These are phyloP conservation scores for Cephus pygmeus DNA, from an alignment of 2,888 invertebrate genomes.

Conservation along the genomic window DNA sequence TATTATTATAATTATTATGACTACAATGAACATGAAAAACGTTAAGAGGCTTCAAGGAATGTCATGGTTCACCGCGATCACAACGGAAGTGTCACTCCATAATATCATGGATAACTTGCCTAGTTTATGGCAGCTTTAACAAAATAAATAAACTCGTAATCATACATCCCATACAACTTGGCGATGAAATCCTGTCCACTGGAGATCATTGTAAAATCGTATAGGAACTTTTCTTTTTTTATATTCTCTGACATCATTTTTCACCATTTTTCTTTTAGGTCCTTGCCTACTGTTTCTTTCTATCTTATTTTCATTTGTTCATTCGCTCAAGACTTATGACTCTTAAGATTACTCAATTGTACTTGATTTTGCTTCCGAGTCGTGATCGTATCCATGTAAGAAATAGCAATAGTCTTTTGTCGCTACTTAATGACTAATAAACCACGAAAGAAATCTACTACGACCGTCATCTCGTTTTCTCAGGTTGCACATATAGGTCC, in stretches of 20 bases:
- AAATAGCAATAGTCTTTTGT: not conserved
- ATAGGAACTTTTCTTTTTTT: slow-evolving; percentile 22
- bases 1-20: not conserved
- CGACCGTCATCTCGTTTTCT: not conserved
- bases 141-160: slow-evolving; percentile 22
- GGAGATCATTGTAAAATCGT: slow-evolving; percentile 40
- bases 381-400: not conserved
- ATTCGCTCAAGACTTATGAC: not conserved
- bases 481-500: not conserved
- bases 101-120: not conserved
- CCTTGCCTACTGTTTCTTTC: not conserved
- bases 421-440: not conserved
- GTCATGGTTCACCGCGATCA: not conserved
- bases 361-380: not conserved
- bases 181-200: slow-evolving; percentile 48
- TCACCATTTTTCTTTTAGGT: not conserved
- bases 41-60: not conserved
- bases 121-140: slow-evolving; percentile 1
- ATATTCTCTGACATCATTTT: not conserved
- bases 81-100: not conserved
- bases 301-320: not conserved
- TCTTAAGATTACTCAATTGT: not conserved
- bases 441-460: not conserved
- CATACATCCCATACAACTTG: slow-evolving; percentile 36
- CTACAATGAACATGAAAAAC: not conserved